These are phyloP conservation scores for Tenthredo notha DNA, from an alignment of 2,888 invertebrate genomes.

Conservation along the genomic window DNA sequence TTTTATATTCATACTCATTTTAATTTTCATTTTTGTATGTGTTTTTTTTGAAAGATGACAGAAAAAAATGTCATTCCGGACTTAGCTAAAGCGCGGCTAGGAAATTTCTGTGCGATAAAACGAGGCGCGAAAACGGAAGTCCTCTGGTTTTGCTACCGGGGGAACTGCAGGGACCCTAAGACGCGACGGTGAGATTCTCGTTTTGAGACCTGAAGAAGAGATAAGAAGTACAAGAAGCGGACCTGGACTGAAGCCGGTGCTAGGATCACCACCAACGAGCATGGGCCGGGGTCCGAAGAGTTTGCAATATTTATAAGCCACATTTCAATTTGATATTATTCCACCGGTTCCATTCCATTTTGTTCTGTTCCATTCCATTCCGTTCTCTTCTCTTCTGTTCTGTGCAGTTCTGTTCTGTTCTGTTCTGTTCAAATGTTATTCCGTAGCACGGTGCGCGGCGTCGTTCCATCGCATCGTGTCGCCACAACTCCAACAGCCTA, in stretches of 20 bases:
- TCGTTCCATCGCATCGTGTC: neutral
- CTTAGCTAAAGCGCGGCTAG: neutral
- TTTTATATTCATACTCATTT: neutral
- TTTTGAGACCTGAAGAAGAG: conserved; percentile 44
- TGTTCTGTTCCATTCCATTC: conserved; percentile 53
- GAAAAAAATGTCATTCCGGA: neutral
- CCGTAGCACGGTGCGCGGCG: neutral
- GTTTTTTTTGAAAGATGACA: neutral
- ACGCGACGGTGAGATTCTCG: conserved; percentile 12
- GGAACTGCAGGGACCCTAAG: neutral
- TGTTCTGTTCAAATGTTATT: conserved; percentile 44
- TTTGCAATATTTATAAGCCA: conserved; percentile 70
- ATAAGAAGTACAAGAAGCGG: conserved; percentile 44
- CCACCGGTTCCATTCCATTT: conserved; percentile 63
- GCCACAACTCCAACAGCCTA: neutral
- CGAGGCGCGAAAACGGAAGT: conserved; percentile 41
- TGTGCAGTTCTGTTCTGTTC: neutral
- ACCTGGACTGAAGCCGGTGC: conserved; percentile 59
- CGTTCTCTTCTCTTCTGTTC: conserved; percentile 9
- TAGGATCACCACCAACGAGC: conserved; percentile 63
- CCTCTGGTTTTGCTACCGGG: neutral
- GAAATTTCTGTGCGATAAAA: neutral
- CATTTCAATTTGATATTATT: conserved; percentile 70
- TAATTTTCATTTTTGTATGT: neutral
- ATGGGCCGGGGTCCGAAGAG: conserved; percentile 58